These are phyloP conservation scores for Aleiodes leptofemur DNA, from an alignment of 2,888 invertebrate species.

Conservation along the genomic window DNA sequence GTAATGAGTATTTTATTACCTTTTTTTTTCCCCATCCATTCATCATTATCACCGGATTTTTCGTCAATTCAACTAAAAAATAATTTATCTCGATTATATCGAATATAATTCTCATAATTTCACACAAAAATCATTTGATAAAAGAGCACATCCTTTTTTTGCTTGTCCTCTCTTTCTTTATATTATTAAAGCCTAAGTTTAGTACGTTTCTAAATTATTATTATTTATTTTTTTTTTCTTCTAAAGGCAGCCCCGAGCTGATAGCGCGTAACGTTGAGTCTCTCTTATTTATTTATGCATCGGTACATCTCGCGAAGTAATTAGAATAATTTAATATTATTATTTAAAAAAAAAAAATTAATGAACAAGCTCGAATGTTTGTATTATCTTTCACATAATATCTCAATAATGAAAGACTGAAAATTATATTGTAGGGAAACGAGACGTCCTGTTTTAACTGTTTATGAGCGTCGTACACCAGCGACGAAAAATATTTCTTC, in stretches of 20 bases:
- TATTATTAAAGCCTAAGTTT: slow-evolving; percentile 42
- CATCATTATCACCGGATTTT: slow-evolving; percentile 8
- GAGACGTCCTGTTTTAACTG: slow-evolving; percentile 50
- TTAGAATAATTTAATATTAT: slow-evolving; percentile 57
- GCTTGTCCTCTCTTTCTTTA: no score
- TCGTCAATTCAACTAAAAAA: slow-evolving; percentile 36
- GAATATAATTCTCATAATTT: slow-evolving; percentile 27
- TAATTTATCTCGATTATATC: slow-evolving; percentile 35
- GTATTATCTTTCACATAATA: slow-evolving; percentile 44
- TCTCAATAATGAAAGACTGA: slow-evolving; percentile 54
- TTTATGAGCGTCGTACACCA: slow-evolving; percentile 57
- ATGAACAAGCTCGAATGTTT: slow-evolving; percentile 56
- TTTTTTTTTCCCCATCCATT: background rate
- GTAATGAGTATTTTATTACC: slow-evolving; percentile 29
- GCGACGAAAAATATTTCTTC: slow-evolving; percentile 49
- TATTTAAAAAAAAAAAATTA: slow-evolving; percentile 52
- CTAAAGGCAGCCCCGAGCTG: slow-evolving; percentile 62
- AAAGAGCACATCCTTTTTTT: background rate
- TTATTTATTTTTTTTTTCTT: slow-evolving; percentile 39
- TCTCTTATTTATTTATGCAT: slow-evolving; percentile 63
- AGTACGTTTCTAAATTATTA: slow-evolving; percentile 39
- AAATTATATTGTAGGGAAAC: slow-evolving; percentile 43
- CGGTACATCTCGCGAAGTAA: slow-evolving; percentile 64
- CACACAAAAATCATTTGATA: slow-evolving; percentile 28
- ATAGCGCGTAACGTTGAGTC: slow-evolving; percentile 64